Evolutionary conservation across 2,113 vertebrate genomes (phyloP).

Genomic region (human (Homo sapiens)): DNA sequence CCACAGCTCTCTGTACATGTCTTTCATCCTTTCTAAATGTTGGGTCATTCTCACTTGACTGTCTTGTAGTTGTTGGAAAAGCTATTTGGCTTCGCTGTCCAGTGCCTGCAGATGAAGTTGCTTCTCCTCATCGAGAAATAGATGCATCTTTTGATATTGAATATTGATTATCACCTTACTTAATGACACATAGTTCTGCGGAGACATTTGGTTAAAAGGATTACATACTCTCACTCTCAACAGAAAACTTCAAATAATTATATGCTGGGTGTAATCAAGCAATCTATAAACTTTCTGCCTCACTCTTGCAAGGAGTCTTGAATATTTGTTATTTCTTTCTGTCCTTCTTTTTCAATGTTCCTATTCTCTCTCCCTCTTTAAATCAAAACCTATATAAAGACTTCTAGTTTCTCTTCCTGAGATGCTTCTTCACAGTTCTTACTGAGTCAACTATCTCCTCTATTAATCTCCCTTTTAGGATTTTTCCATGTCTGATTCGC

Average conservation of each 20-base stretch:
- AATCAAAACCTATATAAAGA: background rate
- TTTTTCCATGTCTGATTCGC: background rate
- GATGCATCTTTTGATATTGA: background rate
- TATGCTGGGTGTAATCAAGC: too few species aligned
- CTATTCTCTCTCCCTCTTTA: background rate
- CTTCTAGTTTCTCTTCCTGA: background rate
- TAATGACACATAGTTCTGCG: background rate
- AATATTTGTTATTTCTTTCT: too few species aligned
- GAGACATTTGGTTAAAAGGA: background rate
- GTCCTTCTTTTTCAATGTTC: background rate
- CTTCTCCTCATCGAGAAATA: background rate
- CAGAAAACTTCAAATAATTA: background rate
- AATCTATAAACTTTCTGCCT: too few species aligned
- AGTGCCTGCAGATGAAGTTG: background rate
- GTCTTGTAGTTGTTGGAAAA: background rate
- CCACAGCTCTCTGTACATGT: background rate
- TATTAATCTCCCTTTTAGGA: too few species aligned
- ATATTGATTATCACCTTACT: background rate
- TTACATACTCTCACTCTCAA: background rate
- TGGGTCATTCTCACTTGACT: background rate
- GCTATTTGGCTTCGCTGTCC: background rate
- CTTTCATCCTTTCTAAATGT: background rate
- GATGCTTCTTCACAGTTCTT: background rate
- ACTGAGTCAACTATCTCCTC: background rate
- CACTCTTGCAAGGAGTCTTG: background rate